phyloP scores from a whole-genome alignment of 1,140 invertebrate genomes.

The Eriocheir sinensis region DNA sequence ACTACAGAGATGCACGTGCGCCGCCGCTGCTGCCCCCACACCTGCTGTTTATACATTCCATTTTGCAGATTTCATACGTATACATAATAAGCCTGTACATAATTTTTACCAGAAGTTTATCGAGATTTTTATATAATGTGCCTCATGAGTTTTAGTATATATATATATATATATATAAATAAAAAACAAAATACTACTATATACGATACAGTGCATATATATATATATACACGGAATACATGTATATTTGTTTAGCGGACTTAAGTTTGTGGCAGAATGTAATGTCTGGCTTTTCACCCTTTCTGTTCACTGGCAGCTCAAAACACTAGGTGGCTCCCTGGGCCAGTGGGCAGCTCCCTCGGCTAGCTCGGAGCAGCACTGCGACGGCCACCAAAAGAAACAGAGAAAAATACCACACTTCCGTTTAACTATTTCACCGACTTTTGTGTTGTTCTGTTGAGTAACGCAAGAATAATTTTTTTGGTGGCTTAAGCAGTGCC shows the following conservation, averaged over 20 bases:
- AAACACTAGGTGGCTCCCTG: slow-evolving; percentile 60
- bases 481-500: neutral
- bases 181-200: no score
- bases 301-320: slow-evolving; percentile 71
- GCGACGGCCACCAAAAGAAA: neutral
- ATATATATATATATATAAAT: slow-evolving; percentile 50
- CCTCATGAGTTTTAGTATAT: slow-evolving; percentile 68
- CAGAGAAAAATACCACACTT: no score
- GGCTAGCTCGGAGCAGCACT: slow-evolving; percentile 10
- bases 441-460: slow-evolving; percentile 8
- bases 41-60: slow-evolving; percentile 75
- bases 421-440: neutral
- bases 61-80: slow-evolving; percentile 74
- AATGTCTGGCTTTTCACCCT: neutral
- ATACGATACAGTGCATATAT: no score
- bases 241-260: slow-evolving; percentile 16
- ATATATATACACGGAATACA: slow-evolving; percentile 26
- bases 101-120: slow-evolving; percentile 75
- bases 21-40: slow-evolving; percentile 57
- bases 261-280: slow-evolving; percentile 43
- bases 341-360: slow-evolving; percentile 30
- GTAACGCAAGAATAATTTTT: no score
- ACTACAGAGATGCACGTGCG: slow-evolving; percentile 62
- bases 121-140: slow-evolving; percentile 73
- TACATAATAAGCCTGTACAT: slow-evolving; percentile 68